Percentiles rank a stretch among this genome's conserved stretches.
These are phyloP conservation scores for Cybosia mesomella DNA, from an alignment of 2,888 invertebrate species.

Conservation along the genomic window DNA sequence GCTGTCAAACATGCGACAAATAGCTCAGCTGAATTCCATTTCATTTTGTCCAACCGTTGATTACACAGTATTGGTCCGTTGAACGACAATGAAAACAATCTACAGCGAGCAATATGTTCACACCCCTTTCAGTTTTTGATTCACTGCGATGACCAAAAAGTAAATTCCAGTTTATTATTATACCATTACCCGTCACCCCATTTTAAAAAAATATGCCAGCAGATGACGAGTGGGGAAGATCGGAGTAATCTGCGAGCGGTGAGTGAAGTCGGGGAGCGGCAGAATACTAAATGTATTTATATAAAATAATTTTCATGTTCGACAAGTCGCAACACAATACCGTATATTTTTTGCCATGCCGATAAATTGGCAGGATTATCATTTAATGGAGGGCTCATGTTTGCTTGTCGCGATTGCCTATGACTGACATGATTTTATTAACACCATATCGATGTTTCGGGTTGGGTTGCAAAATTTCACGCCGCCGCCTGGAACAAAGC, in stretches of 20 bases:
- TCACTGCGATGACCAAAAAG: slow-evolving; percentile 85
- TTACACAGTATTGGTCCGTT: slow-evolving; percentile 84
- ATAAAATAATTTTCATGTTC: slow-evolving; percentile 87
- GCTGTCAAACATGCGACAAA: slow-evolving; percentile 87
- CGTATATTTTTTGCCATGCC: slow-evolving; percentile 83
- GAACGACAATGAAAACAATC: slow-evolving; percentile 82
- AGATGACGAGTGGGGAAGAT: slow-evolving; percentile 80
- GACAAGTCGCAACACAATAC: slow-evolving; percentile 84
- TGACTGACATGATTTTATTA: slow-evolving; percentile 86
- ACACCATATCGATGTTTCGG: slow-evolving; percentile 75
- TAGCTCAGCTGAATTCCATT: slow-evolving; percentile 81
- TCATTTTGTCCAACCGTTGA: slow-evolving; percentile 82
- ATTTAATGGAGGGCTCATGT: slow-evolving; percentile 87
- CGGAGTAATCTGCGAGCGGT: slow-evolving; percentile 72
- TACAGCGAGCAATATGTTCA: slow-evolving; percentile 83
- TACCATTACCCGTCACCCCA: slow-evolving; percentile 85
- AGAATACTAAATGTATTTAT: slow-evolving; percentile 86
- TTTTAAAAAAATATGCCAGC: slow-evolving; percentile 86
- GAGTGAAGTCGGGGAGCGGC: slow-evolving; percentile 67
- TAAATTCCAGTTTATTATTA: slow-evolving; percentile 87
- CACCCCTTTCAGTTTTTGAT: slow-evolving; percentile 85
- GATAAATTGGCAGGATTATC: slow-evolving; percentile 87
- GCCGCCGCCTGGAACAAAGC: slow-evolving; percentile 58
- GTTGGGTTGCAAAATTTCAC: slow-evolving; percentile 68
- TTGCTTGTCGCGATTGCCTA: slow-evolving; percentile 83